Conservation (phyloP, 2,113 vertebrate genomes). For the Xenopus tropicalis region DNA sequence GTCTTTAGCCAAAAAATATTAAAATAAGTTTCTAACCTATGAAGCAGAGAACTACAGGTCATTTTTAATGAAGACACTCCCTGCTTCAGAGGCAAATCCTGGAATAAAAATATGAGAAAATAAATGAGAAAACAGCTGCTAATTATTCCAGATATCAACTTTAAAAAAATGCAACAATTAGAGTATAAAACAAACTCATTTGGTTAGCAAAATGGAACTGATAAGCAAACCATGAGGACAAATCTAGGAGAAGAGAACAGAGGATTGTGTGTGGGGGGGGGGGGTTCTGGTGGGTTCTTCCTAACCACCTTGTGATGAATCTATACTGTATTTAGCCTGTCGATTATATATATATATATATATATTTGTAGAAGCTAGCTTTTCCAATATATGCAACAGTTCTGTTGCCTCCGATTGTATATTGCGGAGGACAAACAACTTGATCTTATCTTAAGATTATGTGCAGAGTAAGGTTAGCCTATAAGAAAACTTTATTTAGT, state of each 20-base stretch:
- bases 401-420: no score
- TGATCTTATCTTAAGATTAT: no score
- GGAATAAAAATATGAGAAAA: constrained; percentile 96
- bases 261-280: no score
- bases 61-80: constrained; percentile 99
- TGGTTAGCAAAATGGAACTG: constrained; percentile 74
- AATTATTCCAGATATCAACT: constrained; percentile 81
- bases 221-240: constrained; percentile 53
- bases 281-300: no score
- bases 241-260: constrained; percentile 35
- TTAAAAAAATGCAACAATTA: constrained; percentile 68
- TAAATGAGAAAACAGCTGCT: constrained; percentile 97
- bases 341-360: no score
- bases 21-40: constrained; percentile 99
- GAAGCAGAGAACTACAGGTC: constrained; percentile 99
- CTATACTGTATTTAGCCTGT: no score
- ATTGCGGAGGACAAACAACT: no score
- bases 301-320: no score
- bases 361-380: no score
- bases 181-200: constrained; percentile 66
- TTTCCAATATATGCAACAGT: no score
- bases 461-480: no score
- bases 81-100: constrained; percentile 99
- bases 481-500: no score
- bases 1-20: constrained; percentile 98